Evolutionary conservation across 2,888 invertebrate genomes (phyloP).

Genomic region (Diaprepes abbreviatus): DNA sequence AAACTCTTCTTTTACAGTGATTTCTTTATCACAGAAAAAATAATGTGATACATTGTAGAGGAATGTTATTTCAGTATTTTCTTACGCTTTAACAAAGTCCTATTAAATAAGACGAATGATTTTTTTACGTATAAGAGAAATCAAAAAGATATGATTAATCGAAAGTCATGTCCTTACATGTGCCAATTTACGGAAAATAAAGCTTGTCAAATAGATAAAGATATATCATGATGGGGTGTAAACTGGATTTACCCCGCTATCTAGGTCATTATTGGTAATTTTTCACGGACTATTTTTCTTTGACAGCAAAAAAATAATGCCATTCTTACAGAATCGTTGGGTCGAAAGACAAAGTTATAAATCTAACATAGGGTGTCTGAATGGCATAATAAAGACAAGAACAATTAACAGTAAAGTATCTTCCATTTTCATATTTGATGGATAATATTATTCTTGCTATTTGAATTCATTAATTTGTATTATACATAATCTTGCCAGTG

Average conservation of each 20-base stretch:
- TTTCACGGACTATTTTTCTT: conserved; percentile 6
- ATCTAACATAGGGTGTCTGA: conserved; percentile 5
- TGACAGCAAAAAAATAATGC: neutral
- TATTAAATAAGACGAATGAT: too few species aligned
- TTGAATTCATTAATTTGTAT: too few species aligned
- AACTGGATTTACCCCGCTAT: neutral
- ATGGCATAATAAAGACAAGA: conserved; percentile 1
- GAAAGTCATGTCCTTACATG: too few species aligned
- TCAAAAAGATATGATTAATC: too few species aligned
- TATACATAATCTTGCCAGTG: too few species aligned
- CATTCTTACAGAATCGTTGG: neutral
- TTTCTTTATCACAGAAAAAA: too few species aligned
- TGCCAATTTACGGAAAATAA: neutral
- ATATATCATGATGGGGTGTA: neutral
- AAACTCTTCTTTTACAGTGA: too few species aligned
- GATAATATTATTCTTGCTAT: too few species aligned
- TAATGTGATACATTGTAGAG: too few species aligned
- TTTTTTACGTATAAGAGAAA: too few species aligned
- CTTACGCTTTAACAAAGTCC: too few species aligned
- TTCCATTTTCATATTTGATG: neutral
- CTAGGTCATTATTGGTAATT: conserved; percentile 2
- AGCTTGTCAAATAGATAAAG: neutral
- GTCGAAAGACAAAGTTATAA: conserved; percentile 9
- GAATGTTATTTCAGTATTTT: too few species aligned
- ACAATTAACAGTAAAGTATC: neutral